Base-by-base conservation (phyloP, 2,888 invertebrate species). In the Agrochola circellaris region DNA sequence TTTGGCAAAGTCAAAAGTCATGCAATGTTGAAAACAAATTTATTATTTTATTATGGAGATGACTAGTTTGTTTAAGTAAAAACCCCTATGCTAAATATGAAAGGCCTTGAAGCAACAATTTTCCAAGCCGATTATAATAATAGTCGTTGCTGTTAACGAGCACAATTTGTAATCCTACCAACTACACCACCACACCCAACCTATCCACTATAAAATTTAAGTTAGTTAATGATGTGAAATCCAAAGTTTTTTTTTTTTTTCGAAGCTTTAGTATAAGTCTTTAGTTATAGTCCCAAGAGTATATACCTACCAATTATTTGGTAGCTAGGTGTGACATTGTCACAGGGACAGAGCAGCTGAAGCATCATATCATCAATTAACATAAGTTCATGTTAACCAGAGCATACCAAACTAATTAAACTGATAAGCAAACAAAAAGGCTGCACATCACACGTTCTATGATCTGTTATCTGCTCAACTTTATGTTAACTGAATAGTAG, bases 331-430 rank as follows among this genome's bases (percentile, higher is more conserved):
- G 23, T 51, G 51, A 51, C 23, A 51, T 51, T 51, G 51, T 8
- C 9, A 51, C 48, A 51, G 20, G 51, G 20, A 51, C 51, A 23
- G 23, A 23, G 17, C 48, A 48, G 48, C 17, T 20, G 20, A 20
- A 7, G 8, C 23, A 51, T 51, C 51, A 26, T 65, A 38, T 56
- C 54, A 78, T 51, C 42, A 78, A 58, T 70, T 15, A 26, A 62
- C 45, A 77, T 45, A 38, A 71, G 67, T 62, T 62, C 51, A 62
- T 62, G 69, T 67, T 61, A 70, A 81, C 42, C 61, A 66, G 81
- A 75, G 66, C 81, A 23, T 68, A 66, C 30, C 34, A 23, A 58
- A 67, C 26, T 76, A 81, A 80, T 65, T 75, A 56, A 26, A 72
- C 79, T 78, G 34, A 78, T 79, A 79, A 65, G 26, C 62, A 62